Base-by-base conservation (phyloP, 1,140 invertebrate genomes). In the Propsilocerus akamusi region DNA sequence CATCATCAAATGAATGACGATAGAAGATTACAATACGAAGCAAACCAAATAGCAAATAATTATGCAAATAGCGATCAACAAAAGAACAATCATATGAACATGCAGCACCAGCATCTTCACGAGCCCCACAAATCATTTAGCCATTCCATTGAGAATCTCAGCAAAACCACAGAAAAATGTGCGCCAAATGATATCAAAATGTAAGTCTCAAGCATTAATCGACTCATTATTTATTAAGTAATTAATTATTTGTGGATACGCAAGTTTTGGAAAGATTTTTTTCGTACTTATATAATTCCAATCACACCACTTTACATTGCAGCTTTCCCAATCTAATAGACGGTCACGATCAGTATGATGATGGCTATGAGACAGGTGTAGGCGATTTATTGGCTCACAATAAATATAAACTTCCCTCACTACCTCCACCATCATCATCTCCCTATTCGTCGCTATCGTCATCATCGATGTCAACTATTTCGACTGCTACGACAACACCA, bases 321-420 rank as follows among this genome's bases (percentile, higher is more conserved):
- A 41, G 34, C 14, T 41, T 20, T 41, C 34, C 34, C 14, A 41
- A 41, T 41, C 34, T 41, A 41, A 41, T 41, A 41, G 34, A 41
- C 22, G 14, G 32, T 37, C n/a, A 20, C 22, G 14, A 41, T 41
- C 14, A 41, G 22, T 41, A 41, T 10, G 84, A 88, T 72, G 84
- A 88, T 69, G 83, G 83, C 53, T 86, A 86, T 70, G 84, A 88
- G 70, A 86, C 83, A 53, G 81, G 81, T 69, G 82, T 80, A 57
- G 83, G 83, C 65, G 76, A 83, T 63, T 78, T 80, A 58, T 66
- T 80, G 59, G 72, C 72, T 25, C 71, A 72, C 34, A 74, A 71
- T 53, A 72, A 72, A 23, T 71, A 73, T 57, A 72, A 68, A 52
- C 72, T 72, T 28, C 72, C 72, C 26, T 70, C 70, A 41, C 71